These are phyloP conservation scores for Danionella dracula DNA, from an alignment of 2,797 vertebrate genomes.

Conservation along the genomic window DNA sequence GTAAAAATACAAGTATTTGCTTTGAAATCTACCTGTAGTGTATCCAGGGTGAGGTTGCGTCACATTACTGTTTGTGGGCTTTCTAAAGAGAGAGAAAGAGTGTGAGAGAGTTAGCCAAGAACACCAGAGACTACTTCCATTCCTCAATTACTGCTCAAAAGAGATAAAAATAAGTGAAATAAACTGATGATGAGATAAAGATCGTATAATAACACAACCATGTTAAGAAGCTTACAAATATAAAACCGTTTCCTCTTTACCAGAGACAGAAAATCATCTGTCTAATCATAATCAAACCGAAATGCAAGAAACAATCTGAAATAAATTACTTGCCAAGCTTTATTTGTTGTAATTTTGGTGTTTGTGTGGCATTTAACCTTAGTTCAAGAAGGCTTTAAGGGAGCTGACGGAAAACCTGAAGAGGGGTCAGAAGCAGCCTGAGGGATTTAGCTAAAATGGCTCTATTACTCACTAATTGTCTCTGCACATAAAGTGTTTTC, in stretches of 20 bases:
- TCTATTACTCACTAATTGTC: not conserved
- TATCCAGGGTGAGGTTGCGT: slow-evolving; percentile 40
- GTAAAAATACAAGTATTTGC: slow-evolving; percentile 6
- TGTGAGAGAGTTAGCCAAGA: slow-evolving; percentile 30
- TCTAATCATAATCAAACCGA: not conserved
- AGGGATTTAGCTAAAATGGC: slow-evolving; percentile 7
- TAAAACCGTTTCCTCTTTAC: not conserved
- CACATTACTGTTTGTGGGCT: slow-evolving; percentile 35
- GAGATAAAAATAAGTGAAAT: too few relatives aligned
- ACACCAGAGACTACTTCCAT: slow-evolving; percentile 39
- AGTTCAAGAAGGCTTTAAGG: not conserved
- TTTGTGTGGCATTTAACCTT: not conserved
- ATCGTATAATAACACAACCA: too few relatives aligned
- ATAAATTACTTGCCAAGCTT: not conserved
- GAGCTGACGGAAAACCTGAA: not conserved
- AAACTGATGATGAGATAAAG: too few relatives aligned
- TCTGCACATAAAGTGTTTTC: not conserved
- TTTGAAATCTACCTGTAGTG: slow-evolving; percentile 20
- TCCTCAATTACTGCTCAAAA: too few relatives aligned
- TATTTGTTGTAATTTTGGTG: not conserved
- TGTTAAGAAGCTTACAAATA: not conserved
- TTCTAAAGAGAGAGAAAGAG: not conserved
- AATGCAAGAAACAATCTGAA: not conserved
- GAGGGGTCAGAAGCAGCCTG: not conserved
- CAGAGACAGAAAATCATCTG: not conserved